Conservation (phyloP, 2,888 invertebrate species). For the Callimorpha dominula region DNA sequence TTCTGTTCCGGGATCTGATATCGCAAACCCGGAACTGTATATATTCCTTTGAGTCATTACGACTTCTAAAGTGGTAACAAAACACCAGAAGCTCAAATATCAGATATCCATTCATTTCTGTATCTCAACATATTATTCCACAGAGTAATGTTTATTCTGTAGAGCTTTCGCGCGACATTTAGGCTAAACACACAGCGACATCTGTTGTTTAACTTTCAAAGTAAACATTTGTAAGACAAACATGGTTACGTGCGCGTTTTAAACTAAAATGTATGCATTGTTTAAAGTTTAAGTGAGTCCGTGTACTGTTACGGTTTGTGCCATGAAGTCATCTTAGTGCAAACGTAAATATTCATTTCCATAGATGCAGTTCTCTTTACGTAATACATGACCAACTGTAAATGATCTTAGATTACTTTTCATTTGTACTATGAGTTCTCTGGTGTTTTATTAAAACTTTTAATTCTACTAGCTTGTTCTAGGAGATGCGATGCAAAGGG, state of each 20-base stretch:
- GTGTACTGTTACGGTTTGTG: slow-evolving; percentile 23
- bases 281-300: slow-evolving; percentile 20
- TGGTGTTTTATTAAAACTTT: too few species aligned
- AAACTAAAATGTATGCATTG: slow-evolving; percentile 32
- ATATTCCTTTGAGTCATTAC: not conserved
- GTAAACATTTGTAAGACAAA: slow-evolving; percentile 56
- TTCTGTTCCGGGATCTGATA: too few species aligned
- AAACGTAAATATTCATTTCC: slow-evolving; percentile 5
- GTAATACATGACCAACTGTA: not conserved
- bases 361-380: not conserved
- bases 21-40: not conserved
- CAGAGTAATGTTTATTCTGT: slow-evolving; percentile 39
- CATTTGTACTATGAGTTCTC: not conserved
- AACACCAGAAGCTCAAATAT: slow-evolving; percentile 33
- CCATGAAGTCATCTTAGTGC: slow-evolving; percentile 16
- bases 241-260: slow-evolving; percentile 48
- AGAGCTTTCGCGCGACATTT: slow-evolving; percentile 46
- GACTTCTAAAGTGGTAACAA: not conserved
- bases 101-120: slow-evolving; percentile 27
- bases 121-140: slow-evolving; percentile 37
- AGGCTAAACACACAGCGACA: slow-evolving; percentile 54
- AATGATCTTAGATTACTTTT: not conserved
- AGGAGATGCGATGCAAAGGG: too few species aligned
- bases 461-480: too few species aligned
- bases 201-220: slow-evolving; percentile 61